Conservation (phyloP, 2,888 invertebrate species). For the Quadriops clusia region DNA sequence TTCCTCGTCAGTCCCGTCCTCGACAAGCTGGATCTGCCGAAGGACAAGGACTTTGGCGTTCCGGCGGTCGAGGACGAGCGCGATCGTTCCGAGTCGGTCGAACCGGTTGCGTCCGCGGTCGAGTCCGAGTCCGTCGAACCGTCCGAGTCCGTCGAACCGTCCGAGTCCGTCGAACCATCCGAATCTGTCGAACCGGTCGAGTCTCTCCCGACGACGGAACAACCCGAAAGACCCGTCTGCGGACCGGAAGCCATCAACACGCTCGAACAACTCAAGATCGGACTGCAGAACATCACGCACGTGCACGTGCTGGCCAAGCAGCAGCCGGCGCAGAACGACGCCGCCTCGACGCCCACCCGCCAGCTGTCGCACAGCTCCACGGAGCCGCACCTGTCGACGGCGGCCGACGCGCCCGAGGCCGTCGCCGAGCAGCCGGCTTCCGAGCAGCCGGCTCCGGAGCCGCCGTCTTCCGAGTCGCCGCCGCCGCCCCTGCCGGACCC, state of each 20-base stretch:
- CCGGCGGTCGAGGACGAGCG: constrained; percentile 10
- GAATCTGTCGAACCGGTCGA: too few relatives aligned
- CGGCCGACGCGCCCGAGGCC: constrained; percentile 12
- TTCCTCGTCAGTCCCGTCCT: constrained; percentile 74
- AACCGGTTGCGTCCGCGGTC: too few relatives aligned
- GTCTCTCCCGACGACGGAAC: too few relatives aligned
- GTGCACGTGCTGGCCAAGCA: constrained; percentile 7
- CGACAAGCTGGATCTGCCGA: constrained; percentile 39
- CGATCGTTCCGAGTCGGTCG: too few relatives aligned
- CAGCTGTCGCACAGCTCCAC: constrained; percentile 11
- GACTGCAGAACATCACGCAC: constrained; percentile 42
- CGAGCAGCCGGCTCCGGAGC: constrained; percentile 7
- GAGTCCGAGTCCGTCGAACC: too few relatives aligned
- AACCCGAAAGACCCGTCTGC: constrained; percentile 30
- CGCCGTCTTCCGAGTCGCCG: constrained; percentile 8
- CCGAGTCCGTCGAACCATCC: too few relatives aligned
- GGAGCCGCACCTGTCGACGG: constrained; percentile 10
- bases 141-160: too few relatives aligned
- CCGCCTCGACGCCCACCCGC: constrained; percentile 26
- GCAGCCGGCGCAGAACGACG: too few relatives aligned
- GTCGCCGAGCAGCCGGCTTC: constrained; percentile 10
- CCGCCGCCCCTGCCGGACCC: constrained; percentile 6
- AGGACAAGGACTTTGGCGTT: constrained; percentile 29
- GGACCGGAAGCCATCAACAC: constrained; percentile 39
- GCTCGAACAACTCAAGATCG: constrained; percentile 45